Base-by-base conservation (phyloP, 2,113 vertebrate species). In the Lamprotornis superbus region DNA sequence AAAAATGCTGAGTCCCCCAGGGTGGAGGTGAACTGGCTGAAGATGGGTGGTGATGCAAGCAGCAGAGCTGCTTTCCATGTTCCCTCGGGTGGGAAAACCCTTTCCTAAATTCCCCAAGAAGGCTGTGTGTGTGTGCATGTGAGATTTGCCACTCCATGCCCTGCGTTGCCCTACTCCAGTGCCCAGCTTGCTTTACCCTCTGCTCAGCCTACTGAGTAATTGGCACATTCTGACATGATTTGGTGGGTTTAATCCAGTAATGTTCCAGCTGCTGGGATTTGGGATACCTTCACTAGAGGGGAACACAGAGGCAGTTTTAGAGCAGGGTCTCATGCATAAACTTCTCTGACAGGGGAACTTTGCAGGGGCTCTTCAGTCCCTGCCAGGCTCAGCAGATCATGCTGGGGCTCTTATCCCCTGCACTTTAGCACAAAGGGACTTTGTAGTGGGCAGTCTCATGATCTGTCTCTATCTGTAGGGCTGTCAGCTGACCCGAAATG, bases 1-100 rank as follows among this genome's bases (percentile, higher is more conserved):
- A 33, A 14, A 35, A 16, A 1, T 4, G 6, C 37, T 17, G 69
- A 0, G 1, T 35, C 19, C 30, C 4, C 1, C 0, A 0, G 27
- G 5, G 4, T 23, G 76, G 15, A 37, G 69, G 28, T 27, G n/a
- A 75, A 15, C 40, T n/a, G 31, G 37, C 49, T 89, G 65, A n/a
- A 40, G 24, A 1, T 21, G 47, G 7, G 19, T 16, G 52, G n/a
- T 55, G 0, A 5, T 59, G 35, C 21, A 59, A 56, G 22, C 39
- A 71, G 88, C 49, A 55, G 30, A 39, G n/a, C 64, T 70, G 33
- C 61, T 75, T 3, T 2, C 55, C 4, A 0, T 4, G 42, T 10
- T 37, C 25, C 37, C 33, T 57, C 0, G 0, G 33, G 16, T 64
- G 55, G 35, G 68, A 31, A 76, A 55, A 37, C 15, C 5, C 30